Base-by-base conservation (phyloP, 1,140 invertebrate species). In the Tetramorium simillimum region DNA sequence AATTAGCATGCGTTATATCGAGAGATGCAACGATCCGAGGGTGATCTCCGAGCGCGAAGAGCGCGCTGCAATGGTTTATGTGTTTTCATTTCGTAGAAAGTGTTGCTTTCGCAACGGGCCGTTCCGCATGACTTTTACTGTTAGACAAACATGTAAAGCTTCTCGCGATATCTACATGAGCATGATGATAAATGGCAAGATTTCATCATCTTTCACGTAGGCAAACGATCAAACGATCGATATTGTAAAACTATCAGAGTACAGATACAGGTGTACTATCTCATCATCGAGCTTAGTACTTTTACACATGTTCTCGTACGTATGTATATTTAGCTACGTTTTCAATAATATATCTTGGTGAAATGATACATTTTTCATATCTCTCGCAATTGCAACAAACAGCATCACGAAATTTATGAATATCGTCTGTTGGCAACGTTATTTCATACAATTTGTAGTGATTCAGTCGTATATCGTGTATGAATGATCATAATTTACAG, bases 141-240 rank as follows among this genome's bases (percentile, higher is more conserved):
- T 88, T 87, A 80, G 60, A 63, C 87, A 91, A 90, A 91, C 84
- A 89, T 72, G 87, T 90, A 76, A 87, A 75, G 67, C 21, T 67
- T 56, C 43, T 72, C 4, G 49, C 28, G 70, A 86, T 89, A 51
- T 37, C 78, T 89, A 60, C 73, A 28, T 24, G 73, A 73, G 37
- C 63, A 7, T 6, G 69, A 90, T 89, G 84, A 90, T 72, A 75
- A 80, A 90, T 72, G n/a, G 28, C n/a, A 21, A 21, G 37, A 46
- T 62, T 72, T 60, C 28, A 62, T 75, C 18, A 46, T 84, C 24
- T 33, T 49, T 73, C 56, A 62, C 62, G 6, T 12, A 33, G n/a
- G 7, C 16, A 51, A 65, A 56, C 58, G 40, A 46, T 2, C 9
- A 24, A 69, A 53, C 62, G 67, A 60, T 84, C 37, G 21, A 56